phyloP scores from a whole-genome alignment of 2,113 vertebrate genomes.

The Hypanus sabinus region DNA sequence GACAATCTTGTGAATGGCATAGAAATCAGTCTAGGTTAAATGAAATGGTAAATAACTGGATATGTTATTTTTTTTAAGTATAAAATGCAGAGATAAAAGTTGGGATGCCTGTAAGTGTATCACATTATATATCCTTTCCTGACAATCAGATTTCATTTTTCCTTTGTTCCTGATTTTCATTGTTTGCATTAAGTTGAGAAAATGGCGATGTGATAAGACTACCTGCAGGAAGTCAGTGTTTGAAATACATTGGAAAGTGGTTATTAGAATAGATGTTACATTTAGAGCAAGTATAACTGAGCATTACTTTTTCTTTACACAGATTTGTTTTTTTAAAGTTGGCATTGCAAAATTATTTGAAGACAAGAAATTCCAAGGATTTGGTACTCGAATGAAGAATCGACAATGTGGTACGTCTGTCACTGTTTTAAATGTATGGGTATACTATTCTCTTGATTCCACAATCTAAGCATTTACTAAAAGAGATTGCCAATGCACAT shows the following conservation, averaged over 20 bases:
- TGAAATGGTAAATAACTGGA: background rate
- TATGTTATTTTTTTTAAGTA: background rate
- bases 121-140: background rate
- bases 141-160: too few species aligned
- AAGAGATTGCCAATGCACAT: background rate
- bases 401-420: background rate
- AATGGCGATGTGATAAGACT: background rate
- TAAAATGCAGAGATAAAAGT: background rate
- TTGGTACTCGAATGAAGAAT: background rate
- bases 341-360: background rate
- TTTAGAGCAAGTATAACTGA: constrained; percentile 4
- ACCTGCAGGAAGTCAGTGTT: background rate
- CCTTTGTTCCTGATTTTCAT: background rate
- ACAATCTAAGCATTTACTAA: background rate
- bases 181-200: background rate
- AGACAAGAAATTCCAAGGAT: background rate
- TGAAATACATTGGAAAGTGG: background rate
- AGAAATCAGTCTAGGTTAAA: background rate
- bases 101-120: background rate
- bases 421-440: background rate
- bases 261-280: background rate
- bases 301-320: background rate
- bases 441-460: background rate
- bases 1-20: background rate
- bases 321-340: background rate